These are phyloP conservation scores for Trachelus stipa DNA, from an alignment of 2,888 invertebrate genomes.

Conservation along the genomic window DNA sequence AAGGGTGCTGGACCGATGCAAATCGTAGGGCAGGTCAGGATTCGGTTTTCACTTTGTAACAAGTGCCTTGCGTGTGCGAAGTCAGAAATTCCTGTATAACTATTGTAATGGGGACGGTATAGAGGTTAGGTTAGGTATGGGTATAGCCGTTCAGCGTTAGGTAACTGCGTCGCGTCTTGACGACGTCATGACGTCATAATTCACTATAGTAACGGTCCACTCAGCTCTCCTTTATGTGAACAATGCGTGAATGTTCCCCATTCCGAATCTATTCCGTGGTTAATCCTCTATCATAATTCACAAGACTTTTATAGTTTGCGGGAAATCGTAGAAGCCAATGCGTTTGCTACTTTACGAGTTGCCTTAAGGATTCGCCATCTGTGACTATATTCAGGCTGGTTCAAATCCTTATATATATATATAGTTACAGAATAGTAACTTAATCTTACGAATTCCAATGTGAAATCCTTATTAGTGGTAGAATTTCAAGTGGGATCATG, in stretches of 20 bases:
- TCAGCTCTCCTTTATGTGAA: background rate
- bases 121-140: background rate
- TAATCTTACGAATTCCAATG: background rate
- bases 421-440: background rate
- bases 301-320: constrained; percentile 48
- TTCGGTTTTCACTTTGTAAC: background rate
- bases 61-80: background rate
- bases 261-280: background rate
- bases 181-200: background rate
- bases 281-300: constrained; percentile 42
- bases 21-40: constrained; percentile 52
- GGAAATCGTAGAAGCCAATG: constrained; percentile 28
- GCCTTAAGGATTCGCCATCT: constrained; percentile 34
- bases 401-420: background rate
- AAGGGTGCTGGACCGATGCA: constrained; percentile 52
- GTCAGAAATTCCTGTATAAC: background rate
- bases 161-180: background rate
- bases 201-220: background rate
- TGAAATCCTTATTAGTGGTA: too few relatives aligned
- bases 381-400: constrained; percentile 13
- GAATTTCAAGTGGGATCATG: background rate
- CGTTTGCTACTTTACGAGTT: constrained; percentile 27
- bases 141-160: background rate
- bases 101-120: background rate
- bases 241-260: background rate